Evolutionary conservation across 1,140 invertebrate species (phyloP), one percentile per base, ranked within the genome.

Genomic region (fruit fly (Drosophila melanogaster)): DNA sequence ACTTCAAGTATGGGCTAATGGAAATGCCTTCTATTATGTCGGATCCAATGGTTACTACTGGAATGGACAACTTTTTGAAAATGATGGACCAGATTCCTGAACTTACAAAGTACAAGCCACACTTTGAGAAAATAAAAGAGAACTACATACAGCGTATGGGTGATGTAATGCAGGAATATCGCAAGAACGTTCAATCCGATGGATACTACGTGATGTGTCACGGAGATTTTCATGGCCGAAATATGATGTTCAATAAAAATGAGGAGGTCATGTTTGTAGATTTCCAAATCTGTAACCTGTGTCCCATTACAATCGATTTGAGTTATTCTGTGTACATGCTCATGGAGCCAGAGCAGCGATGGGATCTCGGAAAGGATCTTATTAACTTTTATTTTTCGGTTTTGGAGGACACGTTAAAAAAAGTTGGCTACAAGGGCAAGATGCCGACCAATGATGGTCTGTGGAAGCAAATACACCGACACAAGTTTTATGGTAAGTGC

Each of bases 191-290:
- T 0, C 41, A 75, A 50, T 11, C 62, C 0, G 40, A 57, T 38
- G 62, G 37, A 0, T 74, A 64, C 14, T 89, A 90, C 24, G 83
- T 89, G 1, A 51, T 90, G 1, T 65, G 65, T 12, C 87, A 90
- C n/a, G 89, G 89, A 0, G 89, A 90, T 19, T 90, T 90, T 54
- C 89, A 90, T 57, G 15, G 66, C 0, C 59, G 60, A 17, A 90
- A 90, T 14, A 55, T 89, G 59, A 90, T 90, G 87, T 86, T 83
- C 15, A 79, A 51, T 17, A 38, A 70, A 12, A 51, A 73, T 4
- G 73, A 74, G 17, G 76, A 91, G 3, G 57, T 84, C 2, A 83
- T 91, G 72, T 56, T 91, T 11, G 11, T 91, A 3, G 90, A 91
- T n/a, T 91, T 86, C 15, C 89, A 91, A 37, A 19, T 83, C 17